Conservation (phyloP, 2,888 invertebrate genomes). For the Asteroscopus sphinx region DNA sequence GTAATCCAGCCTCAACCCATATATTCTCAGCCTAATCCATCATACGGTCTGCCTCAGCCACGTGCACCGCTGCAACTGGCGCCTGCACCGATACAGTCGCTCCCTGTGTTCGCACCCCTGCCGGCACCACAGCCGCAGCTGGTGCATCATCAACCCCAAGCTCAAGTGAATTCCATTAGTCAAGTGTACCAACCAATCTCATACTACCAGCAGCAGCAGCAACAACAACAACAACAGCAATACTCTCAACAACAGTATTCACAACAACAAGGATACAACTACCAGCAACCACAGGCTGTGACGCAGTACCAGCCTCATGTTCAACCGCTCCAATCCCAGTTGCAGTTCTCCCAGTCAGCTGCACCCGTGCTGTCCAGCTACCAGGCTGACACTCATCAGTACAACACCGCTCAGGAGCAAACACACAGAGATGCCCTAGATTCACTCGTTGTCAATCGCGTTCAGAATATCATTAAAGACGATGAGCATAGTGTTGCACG, state of each 20-base stretch:
- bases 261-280: conserved; percentile 51
- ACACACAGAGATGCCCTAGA: conserved; percentile 77
- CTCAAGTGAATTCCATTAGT: conserved; percentile 28
- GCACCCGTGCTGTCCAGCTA: conserved; percentile 73
- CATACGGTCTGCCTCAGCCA: conserved; percentile 45
- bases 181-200: conserved; percentile 36
- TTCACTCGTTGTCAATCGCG: conserved; percentile 74
- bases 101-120: conserved; percentile 43
- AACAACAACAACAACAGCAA: conserved; percentile 24
- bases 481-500: conserved; percentile 81
- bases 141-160: conserved; percentile 38
- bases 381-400: conserved; percentile 81
- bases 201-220: conserved; percentile 31
- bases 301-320: conserved; percentile 46
- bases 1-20: conserved; percentile 47
- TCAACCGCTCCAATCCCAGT: conserved; percentile 52
- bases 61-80: conserved; percentile 32
- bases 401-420: conserved; percentile 67
- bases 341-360: conserved; percentile 53
- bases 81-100: not conserved
- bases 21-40: conserved; percentile 52
- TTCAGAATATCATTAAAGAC: conserved; percentile 81
- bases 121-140: conserved; percentile 50
- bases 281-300: conserved; percentile 55
- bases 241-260: conserved; percentile 11